These are phyloP conservation scores for Drosophila parthenogenetica DNA, from an alignment of 2,888 invertebrate species.

Conservation along the genomic window DNA sequence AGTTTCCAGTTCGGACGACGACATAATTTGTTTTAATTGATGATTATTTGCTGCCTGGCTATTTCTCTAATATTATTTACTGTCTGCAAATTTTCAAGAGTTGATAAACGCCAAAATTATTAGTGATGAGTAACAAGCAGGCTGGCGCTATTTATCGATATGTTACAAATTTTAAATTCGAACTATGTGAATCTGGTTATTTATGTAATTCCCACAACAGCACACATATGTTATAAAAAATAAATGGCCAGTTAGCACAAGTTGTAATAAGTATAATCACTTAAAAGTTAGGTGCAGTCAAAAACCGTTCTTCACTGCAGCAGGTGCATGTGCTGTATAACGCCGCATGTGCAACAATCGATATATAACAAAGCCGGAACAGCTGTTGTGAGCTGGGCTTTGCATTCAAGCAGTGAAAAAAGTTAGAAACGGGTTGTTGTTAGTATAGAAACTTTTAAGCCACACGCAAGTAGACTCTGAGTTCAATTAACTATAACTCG, in stretches of 20 bases:
- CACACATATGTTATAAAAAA: background rate
- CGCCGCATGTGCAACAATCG: slow-evolving; percentile 39
- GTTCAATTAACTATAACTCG: slow-evolving; percentile 18
- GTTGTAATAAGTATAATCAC: background rate
- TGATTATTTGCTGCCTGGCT: slow-evolving; percentile 49
- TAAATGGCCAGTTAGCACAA: background rate
- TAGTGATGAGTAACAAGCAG: slow-evolving; percentile 56
- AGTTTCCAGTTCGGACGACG: slow-evolving; percentile 78
- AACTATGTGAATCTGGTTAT: too few relatives aligned
- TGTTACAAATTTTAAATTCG: slow-evolving; percentile 23
- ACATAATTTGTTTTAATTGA: slow-evolving; percentile 74
- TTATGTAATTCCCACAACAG: background rate
- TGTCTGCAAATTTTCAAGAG: slow-evolving; percentile 68
- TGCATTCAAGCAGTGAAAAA: slow-evolving; percentile 52
- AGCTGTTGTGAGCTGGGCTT: slow-evolving; percentile 71
- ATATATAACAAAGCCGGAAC: slow-evolving; percentile 42
- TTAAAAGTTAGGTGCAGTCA: background rate
- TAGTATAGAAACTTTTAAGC: slow-evolving; percentile 63
- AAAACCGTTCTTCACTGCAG: background rate
- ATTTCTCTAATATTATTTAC: slow-evolving; percentile 72
- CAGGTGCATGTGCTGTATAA: slow-evolving; percentile 37
- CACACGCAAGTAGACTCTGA: slow-evolving; percentile 20
- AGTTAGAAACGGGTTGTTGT: slow-evolving; percentile 67
- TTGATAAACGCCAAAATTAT: slow-evolving; percentile 52
- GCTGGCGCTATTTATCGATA: slow-evolving; percentile 49